These are phyloP conservation scores for Bujurquina vittata DNA, from an alignment of 2,113 vertebrate genomes.

Conservation along the genomic window DNA sequence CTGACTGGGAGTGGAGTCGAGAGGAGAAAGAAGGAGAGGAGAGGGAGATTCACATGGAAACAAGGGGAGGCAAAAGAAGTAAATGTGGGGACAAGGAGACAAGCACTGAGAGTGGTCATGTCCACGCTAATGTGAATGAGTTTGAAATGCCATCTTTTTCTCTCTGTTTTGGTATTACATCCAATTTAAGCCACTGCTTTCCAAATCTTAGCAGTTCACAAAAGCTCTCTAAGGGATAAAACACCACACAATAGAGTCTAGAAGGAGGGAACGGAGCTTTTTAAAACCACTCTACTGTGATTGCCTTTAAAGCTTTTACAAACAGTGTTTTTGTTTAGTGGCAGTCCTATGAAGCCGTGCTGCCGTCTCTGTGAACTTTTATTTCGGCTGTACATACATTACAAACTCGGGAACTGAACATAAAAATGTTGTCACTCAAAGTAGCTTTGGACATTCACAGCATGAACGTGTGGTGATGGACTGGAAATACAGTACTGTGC, in stretches of 20 bases:
- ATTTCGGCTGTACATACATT: neutral
- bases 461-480: neutral
- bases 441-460: neutral
- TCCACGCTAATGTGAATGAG: conserved; percentile 11
- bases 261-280: neutral
- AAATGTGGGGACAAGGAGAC: neutral
- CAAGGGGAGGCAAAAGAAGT: neutral
- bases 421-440: neutral
- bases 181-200: conserved; percentile 15
- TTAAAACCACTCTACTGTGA: neutral
- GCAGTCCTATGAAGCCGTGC: neutral
- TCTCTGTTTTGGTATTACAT: neutral
- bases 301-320: neutral
- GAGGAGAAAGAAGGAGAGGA: neutral
- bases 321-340: neutral
- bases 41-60: neutral
- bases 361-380: neutral
- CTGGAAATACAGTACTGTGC: neutral
- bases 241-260: neutral
- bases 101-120: neutral
- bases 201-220: neutral
- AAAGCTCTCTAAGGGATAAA: conserved; percentile 15
- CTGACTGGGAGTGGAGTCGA: neutral
- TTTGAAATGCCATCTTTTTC: conserved; percentile 2
- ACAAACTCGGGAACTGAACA: neutral